Conservation (phyloP, 2,797 vertebrate species). For the Myotis findleyi region DNA sequence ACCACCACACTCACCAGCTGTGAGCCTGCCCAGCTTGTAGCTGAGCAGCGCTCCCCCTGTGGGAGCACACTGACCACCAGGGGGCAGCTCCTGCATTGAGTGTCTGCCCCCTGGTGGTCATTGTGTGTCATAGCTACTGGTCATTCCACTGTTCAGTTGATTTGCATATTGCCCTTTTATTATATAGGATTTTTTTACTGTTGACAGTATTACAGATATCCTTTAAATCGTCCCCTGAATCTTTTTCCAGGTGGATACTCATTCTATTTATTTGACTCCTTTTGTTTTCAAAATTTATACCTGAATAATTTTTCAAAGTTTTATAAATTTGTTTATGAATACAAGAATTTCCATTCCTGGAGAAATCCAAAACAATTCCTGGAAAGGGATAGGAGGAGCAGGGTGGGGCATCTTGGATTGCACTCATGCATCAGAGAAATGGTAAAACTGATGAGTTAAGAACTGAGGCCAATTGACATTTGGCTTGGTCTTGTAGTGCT, state of each 20-base stretch:
- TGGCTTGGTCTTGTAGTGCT: background rate
- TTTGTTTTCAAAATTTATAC: conserved; percentile 43
- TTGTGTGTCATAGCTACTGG: no score
- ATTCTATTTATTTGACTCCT: conserved; percentile 34
- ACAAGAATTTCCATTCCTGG: background rate
- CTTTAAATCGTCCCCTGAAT: background rate
- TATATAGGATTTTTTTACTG: no score
- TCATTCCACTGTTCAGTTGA: no score
- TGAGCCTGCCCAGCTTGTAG: no score
- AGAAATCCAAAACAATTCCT: conserved; percentile 4
- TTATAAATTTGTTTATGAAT: conserved; percentile 15
- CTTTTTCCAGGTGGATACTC: background rate
- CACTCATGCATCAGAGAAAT: background rate
- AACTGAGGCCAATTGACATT: background rate
- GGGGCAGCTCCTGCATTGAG: no score
- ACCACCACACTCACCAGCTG: no score
- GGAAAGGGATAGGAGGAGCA: background rate
- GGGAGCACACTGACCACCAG: no score
- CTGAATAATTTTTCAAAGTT: conserved; percentile 50
- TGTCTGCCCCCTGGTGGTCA: no score
- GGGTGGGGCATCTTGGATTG: background rate
- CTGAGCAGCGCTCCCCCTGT: no score
- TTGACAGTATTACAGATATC: no score
- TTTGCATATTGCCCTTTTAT: no score
- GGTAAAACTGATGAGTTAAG: background rate